phyloP scores from a whole-genome alignment of 2,888 invertebrate species.

The Seladonia tumulorum region DNA sequence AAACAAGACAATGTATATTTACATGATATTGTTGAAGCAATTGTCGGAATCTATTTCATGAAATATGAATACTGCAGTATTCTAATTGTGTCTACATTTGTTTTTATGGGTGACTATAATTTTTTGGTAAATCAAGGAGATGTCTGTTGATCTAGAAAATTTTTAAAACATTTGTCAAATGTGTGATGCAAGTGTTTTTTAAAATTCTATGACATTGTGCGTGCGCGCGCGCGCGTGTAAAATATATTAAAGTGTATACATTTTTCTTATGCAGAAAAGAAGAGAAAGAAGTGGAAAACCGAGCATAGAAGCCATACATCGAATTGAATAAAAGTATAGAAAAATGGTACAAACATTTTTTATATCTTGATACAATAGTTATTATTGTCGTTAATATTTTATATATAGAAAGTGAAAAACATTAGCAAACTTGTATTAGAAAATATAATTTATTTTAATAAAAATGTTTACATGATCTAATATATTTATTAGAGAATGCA shows the following conservation, averaged over 20 bases:
- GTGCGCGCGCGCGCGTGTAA: no score
- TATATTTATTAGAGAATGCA: slow-evolving; percentile 41
- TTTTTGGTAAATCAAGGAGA: neutral
- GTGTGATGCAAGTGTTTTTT: neutral
- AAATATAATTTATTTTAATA: slow-evolving; percentile 66
- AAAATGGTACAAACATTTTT: neutral
- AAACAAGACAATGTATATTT: neutral
- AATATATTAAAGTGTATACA: neutral
- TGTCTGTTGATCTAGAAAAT: neutral
- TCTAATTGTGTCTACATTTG: neutral
- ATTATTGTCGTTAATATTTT: neutral
- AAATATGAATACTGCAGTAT: no score
- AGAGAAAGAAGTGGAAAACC: neutral
- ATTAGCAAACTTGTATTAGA: slow-evolving; percentile 57
- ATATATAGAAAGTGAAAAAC: slow-evolving; percentile 26
- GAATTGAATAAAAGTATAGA: neutral
- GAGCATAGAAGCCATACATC: neutral
- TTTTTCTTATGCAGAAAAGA: slow-evolving; percentile 24
- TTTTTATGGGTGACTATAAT: neutral
- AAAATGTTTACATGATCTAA: slow-evolving; percentile 60
- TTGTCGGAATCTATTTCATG: neutral
- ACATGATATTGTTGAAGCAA: neutral
- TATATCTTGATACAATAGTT: neutral
- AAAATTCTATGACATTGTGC: neutral
- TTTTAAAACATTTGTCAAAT: neutral